Evolutionary conservation across 2,797 vertebrate genomes (phyloP).

Genomic region (Cryptoblepharus egeriae): DNA sequence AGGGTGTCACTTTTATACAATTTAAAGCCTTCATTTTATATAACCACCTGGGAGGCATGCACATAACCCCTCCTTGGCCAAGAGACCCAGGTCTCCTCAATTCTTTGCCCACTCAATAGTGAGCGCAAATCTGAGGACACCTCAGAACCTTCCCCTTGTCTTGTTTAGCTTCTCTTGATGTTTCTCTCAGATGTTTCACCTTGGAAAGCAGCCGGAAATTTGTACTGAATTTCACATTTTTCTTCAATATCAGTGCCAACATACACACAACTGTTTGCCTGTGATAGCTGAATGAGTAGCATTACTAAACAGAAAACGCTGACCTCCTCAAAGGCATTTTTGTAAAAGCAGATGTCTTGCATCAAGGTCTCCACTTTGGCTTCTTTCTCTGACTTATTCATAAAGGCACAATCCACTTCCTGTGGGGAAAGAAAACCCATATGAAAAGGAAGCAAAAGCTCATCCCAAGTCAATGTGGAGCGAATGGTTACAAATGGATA

Average conservation of each 20-base stretch:
- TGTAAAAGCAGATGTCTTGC: slow-evolving; percentile 87
- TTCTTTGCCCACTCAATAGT: too few species aligned
- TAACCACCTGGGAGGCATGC: background rate
- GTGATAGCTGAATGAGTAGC: background rate
- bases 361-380: slow-evolving; percentile 82
- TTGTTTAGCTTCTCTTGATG: too few species aligned
- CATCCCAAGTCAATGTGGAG: background rate
- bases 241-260: too few species aligned
- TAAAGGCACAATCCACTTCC: slow-evolving; percentile 85
- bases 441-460: background rate
- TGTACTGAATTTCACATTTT: too few species aligned
- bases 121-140: too few species aligned
- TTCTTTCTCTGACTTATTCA: slow-evolving; percentile 86
- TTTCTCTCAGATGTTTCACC: too few species aligned
- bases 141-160: too few species aligned
- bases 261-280: background rate
- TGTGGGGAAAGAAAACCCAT: slow-evolving; percentile 39
- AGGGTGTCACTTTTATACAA: background rate
- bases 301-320: background rate
- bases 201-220: too few species aligned
- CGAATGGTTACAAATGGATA: background rate
- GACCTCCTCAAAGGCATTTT: slow-evolving; percentile 82
- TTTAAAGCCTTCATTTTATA: background rate
- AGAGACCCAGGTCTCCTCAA: too few species aligned
- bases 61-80: background rate